Evolutionary conservation across 2,797 vertebrate species (phyloP).

Genomic region (Coregonus ussuriensis): DNA sequence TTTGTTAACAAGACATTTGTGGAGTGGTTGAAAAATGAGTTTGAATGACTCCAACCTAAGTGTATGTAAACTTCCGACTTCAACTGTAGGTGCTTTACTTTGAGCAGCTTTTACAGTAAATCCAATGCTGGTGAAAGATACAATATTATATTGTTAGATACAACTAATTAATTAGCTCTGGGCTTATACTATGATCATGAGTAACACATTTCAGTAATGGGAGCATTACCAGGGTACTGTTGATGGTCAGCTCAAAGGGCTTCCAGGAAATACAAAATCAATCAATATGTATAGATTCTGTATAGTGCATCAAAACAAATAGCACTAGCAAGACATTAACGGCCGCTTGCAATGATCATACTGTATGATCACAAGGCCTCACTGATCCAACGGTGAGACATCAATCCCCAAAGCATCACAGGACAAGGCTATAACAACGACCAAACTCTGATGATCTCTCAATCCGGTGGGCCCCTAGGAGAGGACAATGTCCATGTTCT

Average conservation of each 20-base stretch:
- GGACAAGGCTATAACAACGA: conserved; percentile 12
- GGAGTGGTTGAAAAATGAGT: no score
- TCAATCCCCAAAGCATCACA: background rate
- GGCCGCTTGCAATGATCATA: background rate
- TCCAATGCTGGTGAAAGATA: conserved; percentile 24
- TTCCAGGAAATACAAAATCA: conserved; percentile 7
- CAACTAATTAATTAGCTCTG: conserved; percentile 5
- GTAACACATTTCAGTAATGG: background rate
- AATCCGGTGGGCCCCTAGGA: background rate
- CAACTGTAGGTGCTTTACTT: background rate
- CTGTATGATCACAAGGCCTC: conserved; percentile 30
- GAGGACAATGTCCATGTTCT: background rate
- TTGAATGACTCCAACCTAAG: no score
- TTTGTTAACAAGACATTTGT: no score
- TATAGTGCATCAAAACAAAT: conserved; percentile 9
- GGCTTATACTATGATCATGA: background rate
- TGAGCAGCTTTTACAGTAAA: conserved; percentile 50
- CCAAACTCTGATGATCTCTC: background rate
- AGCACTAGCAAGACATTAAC: conserved; percentile 8
- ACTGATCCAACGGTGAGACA: background rate
- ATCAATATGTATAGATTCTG: conserved; percentile 6
- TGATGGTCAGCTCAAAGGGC: conserved; percentile 11
- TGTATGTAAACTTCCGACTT: no score
- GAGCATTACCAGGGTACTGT: background rate
- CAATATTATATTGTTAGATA: conserved; percentile 25